Percentiles rank a stretch among this genome's conserved stretches.
These are phyloP conservation scores for Ateles fusciceps DNA, from an alignment of 2,797 vertebrate genomes.

Conservation along the genomic window DNA sequence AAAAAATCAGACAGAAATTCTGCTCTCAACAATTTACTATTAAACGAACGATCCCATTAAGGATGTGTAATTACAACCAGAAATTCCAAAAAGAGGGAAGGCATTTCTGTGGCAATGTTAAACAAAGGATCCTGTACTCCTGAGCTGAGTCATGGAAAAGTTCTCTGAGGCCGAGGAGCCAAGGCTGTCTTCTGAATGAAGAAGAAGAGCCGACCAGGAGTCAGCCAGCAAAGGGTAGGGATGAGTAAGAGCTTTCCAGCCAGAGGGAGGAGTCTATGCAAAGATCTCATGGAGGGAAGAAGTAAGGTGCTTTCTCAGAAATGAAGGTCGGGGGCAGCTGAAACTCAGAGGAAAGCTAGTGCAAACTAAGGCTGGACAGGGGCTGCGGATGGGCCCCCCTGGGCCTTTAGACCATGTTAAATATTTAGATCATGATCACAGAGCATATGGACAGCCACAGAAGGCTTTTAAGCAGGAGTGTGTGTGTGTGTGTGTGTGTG, in stretches of 20 bases:
- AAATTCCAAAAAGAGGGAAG: background rate
- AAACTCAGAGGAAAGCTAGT: background rate
- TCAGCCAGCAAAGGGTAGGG: background rate
- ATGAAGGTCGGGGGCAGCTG: background rate
- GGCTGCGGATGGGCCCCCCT: background rate
- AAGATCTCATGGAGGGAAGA: background rate
- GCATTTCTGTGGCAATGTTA: background rate
- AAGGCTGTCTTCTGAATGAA: background rate
- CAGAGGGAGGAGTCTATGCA: background rate
- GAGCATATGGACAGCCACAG: background rate
- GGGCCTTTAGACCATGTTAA: background rate
- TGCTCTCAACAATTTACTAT: too few relatives aligned
- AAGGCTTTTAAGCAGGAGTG: background rate
- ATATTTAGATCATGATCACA: background rate
- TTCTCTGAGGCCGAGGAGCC: background rate
- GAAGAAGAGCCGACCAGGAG: background rate
- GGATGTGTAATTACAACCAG: background rate
- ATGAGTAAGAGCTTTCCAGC: background rate
- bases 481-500: background rate
- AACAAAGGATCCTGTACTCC: background rate
- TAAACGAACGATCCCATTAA: too few relatives aligned
- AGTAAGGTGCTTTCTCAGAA: background rate
- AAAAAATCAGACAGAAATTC: too few relatives aligned
- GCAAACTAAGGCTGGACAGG: background rate
- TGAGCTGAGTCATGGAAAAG: background rate